A percentile compares a stretch with the other conserved stretches of the same genome.
Conservation (phyloP, 2,797 vertebrate genomes). For the Spheniscus humboldti region DNA sequence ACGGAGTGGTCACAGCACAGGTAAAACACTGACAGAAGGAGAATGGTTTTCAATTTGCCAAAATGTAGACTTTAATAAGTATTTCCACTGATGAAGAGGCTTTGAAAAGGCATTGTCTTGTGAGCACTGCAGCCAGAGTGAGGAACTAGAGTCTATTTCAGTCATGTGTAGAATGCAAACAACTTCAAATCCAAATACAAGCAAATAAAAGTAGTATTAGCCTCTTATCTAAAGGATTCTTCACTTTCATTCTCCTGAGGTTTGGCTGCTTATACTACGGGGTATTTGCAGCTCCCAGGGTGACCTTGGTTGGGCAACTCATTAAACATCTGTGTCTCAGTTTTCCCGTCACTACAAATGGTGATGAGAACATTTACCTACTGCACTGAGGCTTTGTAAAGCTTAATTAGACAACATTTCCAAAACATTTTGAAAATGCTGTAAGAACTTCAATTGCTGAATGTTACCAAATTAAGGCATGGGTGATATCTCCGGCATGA, state of each 20-base stretch:
- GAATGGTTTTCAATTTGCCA: background rate
- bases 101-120: background rate
- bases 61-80: background rate
- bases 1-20: background rate
- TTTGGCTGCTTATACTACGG: background rate
- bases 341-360: background rate
- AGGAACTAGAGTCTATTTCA: background rate
- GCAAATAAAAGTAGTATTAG: background rate
- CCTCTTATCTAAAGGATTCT: background rate
- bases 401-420: background rate
- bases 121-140: background rate
- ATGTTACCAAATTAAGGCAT: background rate
- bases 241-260: background rate
- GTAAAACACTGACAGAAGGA: background rate
- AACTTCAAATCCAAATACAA: background rate
- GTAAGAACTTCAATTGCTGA: background rate
- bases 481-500: background rate
- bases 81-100: background rate
- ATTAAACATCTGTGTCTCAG: background rate
- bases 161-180: background rate
- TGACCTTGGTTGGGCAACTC: background rate
- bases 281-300: background rate
- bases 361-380: background rate
- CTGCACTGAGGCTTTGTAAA: background rate
- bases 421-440: background rate